phyloP scores from a whole-genome alignment of 2,113 vertebrate species.

The Morone chrysops region DNA sequence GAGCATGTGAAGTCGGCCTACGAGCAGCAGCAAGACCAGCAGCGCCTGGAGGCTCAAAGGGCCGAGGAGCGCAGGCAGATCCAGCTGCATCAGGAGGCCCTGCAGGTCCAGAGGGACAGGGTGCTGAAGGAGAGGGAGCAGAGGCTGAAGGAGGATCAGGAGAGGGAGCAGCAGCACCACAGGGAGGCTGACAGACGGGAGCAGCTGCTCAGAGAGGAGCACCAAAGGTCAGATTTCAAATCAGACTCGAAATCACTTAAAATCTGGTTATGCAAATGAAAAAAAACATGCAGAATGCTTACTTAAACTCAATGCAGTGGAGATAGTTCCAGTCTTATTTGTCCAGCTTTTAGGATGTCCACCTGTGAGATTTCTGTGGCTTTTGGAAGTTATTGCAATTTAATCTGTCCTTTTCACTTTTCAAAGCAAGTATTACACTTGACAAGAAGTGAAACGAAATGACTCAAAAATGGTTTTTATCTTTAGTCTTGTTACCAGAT shows the following conservation, averaged over 20 bases:
- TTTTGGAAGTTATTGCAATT: neutral
- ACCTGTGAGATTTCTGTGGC: neutral
- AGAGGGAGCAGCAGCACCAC: constrained; percentile 83
- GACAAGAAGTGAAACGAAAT: neutral
- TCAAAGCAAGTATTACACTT: neutral
- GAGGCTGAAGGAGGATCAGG: constrained; percentile 82
- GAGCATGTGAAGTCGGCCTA: constrained; percentile 81
- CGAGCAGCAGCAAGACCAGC: constrained; percentile 92
- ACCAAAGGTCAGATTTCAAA: constrained; percentile 74
- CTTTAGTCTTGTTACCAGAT: neutral
- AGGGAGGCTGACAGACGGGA: constrained; percentile 83
- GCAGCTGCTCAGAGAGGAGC: constrained; percentile 74
- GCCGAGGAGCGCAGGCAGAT: constrained; percentile 85
- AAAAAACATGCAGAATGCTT: neutral
- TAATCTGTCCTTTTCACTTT: neutral
- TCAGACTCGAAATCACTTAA: neutral
- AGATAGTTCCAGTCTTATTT: neutral
- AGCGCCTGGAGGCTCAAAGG: constrained; percentile 84
- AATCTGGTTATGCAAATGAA: neutral
- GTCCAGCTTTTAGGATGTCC: too few species aligned
- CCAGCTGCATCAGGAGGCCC: constrained; percentile 84
- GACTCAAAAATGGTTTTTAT: neutral
- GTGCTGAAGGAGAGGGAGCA: constrained; percentile 86
- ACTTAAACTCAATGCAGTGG: neutral
- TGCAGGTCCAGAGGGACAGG: constrained; percentile 86